Percentiles rank a stretch among this genome's conserved stretches.
phyloP scores from a whole-genome alignment of 2,113 vertebrate species.

The Hymenochirus boettgeri region DNA sequence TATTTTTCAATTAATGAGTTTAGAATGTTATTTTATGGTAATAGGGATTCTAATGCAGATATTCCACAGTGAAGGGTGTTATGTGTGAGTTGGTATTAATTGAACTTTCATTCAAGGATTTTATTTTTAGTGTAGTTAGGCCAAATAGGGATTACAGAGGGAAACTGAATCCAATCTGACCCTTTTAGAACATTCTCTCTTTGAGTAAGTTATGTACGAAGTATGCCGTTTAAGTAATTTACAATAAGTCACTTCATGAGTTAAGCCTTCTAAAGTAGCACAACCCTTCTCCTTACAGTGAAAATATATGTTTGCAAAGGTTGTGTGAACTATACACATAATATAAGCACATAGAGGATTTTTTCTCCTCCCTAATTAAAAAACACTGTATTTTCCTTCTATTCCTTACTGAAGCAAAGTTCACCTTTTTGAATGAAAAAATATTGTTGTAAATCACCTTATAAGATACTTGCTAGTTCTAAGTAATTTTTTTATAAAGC shows the following conservation, averaged over 20 bases:
- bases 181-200: neutral
- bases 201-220: neutral
- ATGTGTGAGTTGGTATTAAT: neutral
- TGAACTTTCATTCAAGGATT: neutral
- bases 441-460: too few relatives aligned
- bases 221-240: neutral
- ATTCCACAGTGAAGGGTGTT: neutral
- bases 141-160: neutral
- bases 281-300: neutral
- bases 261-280: too few relatives aligned
- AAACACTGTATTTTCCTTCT: too few relatives aligned
- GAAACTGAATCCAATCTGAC: neutral
- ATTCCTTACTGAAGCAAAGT: too few relatives aligned
- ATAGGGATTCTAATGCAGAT: neutral
- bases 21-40: neutral
- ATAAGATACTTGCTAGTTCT: too few relatives aligned
- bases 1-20: neutral
- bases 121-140: conserved; percentile 1
- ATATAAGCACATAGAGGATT: too few relatives aligned
- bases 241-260: too few relatives aligned
- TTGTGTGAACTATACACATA: too few relatives aligned
- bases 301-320: too few relatives aligned
- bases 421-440: too few relatives aligned
- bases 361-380: too few relatives aligned
- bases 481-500: too few relatives aligned